Base-by-base conservation (phyloP, 1,140 invertebrate genomes). In the Euglossa dilemma region DNA sequence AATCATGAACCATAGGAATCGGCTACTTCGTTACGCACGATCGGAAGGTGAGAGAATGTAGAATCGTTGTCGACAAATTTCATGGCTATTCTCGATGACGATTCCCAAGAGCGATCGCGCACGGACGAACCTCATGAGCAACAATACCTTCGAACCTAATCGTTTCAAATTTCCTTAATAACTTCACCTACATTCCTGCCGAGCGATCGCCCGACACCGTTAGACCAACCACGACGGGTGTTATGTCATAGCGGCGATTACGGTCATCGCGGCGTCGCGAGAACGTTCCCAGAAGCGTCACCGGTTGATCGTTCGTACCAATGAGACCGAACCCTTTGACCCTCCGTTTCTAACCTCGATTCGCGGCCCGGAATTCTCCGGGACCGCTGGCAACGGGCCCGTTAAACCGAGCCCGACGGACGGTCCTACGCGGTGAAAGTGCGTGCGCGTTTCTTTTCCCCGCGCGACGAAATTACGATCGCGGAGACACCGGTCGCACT, bases 231-330 rank as follows among this genome's bases (percentile, higher is more conserved):
- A 28, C 47, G n/a, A 7, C 14, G 1, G 23, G 20, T 4, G 16
- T 81, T 81, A 76, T 67, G 72, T 75, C 72, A 76, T 25, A 23
- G 79, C 6, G 52, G 67, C 25, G 50, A 81, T 75, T 81, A 75
- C 50, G 80, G 72, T 81, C 72, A 81, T 64, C 28, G 61, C 28
- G 52, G 25, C 28, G 71, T 45, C 57, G 18, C 50, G 23, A 11
- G 25, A 74, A 80, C 36, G 50, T 74, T 80, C 79, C 47, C 79
- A 74, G 70, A 64, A 64, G 70, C 70, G 59, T 54, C 80, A 67
- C 28, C 45, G 47, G 6, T 43, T 47, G 50, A 81, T 74, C 50
- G 20, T 56, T n/a, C 52, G 14, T 1, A 8, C 20, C 72, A 66
- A 74, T 64, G 72, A 57, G 57, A 54, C n/a, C 23, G 52, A 52